Conservation (phyloP, 2,797 vertebrate genomes). For the Sphenopsis melanotis region DNA sequence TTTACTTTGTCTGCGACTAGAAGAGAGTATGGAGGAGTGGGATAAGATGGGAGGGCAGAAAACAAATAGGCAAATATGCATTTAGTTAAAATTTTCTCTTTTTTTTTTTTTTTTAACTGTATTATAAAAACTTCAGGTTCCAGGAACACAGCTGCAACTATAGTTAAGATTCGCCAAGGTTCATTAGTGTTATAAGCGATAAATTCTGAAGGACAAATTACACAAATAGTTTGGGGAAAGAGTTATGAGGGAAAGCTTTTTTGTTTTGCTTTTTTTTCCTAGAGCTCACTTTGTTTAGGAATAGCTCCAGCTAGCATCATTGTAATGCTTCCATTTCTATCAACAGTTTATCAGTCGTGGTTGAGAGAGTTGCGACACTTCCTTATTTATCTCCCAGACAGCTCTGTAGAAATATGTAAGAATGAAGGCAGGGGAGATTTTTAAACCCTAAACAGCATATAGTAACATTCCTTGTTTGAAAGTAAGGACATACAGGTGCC, state of each 20-base stretch:
- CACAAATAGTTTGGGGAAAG: constrained; percentile 72
- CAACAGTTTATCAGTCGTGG: constrained; percentile 68
- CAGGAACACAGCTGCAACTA: constrained; percentile 77
- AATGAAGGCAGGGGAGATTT: background rate
- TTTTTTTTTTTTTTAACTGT: constrained; percentile 47
- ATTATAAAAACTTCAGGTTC: constrained; percentile 74
- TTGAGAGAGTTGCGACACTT: constrained; percentile 69
- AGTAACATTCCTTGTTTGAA: background rate
- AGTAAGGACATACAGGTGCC: background rate
- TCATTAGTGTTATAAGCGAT: constrained; percentile 80
- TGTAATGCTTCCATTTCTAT: constrained; percentile 71
- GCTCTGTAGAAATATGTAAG: constrained; percentile 5
- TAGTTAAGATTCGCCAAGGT: constrained; percentile 80
- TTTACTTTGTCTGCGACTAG: constrained; percentile 59
- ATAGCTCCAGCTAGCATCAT: constrained; percentile 68
- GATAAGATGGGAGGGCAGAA: background rate
- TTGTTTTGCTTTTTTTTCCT: constrained; percentile 24
- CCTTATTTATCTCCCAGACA: constrained; percentile 36
- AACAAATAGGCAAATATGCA: constrained; percentile 15
- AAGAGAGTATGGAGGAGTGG: background rate
- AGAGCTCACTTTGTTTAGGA: constrained; percentile 73
- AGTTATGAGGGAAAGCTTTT: constrained; percentile 54
- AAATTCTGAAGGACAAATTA: constrained; percentile 83
- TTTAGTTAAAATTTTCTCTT: background rate
- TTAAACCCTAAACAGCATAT: background rate